Evolutionary conservation across 1,140 invertebrate species (phyloP), one percentile per base, ranked within the genome.

Genomic region (Homalodisca vitripennis): DNA sequence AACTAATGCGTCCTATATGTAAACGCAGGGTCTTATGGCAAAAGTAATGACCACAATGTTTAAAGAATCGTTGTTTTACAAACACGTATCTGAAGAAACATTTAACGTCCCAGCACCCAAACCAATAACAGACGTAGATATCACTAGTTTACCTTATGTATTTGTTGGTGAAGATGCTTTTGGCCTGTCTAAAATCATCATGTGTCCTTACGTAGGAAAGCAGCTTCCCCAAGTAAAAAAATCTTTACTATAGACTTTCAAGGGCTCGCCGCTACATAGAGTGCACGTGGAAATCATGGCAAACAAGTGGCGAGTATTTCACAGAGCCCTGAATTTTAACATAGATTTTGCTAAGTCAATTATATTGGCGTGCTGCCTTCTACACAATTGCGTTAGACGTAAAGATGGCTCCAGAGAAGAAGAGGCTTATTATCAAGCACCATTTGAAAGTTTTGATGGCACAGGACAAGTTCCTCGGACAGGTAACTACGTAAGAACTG

Each of bases 361-460:
- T n/a, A n/a, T n/a, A n/a, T n/a, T n/a, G n/a, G n/a, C n/a, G n/a
- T n/a, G n/a, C n/a, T n/a, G n/a, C n/a, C n/a, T n/a, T n/a, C n/a
- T n/a, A n/a, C n/a, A n/a, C n/a, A n/a, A n/a, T n/a, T n/a, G n/a
- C n/a, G n/a, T n/a, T n/a, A n/a, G n/a, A n/a, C n/a, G n/a, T n/a
- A n/a, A n/a, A n/a, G 34, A 41, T 41, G 34, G 34, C 34, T 55
- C 22, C 51, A 55, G 51, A 20, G 51, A 55, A 20, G 51, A 55
- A 55, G 51, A 55, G 10, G 22, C 51, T 55, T 55, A 55, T 55
- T 55, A 55, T 55, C 14, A 20, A 20, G 51, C 51, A 55, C 51
- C 51, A 26, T 76, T 83, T 3, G 83, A 84, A 77, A 84, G 83
- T 75, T 77, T 77, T 1, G 84, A 84, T 74, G 82, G 34, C 34